Conservation (phyloP, 1,140 invertebrate genomes). For the Eubasilissa regina region DNA sequence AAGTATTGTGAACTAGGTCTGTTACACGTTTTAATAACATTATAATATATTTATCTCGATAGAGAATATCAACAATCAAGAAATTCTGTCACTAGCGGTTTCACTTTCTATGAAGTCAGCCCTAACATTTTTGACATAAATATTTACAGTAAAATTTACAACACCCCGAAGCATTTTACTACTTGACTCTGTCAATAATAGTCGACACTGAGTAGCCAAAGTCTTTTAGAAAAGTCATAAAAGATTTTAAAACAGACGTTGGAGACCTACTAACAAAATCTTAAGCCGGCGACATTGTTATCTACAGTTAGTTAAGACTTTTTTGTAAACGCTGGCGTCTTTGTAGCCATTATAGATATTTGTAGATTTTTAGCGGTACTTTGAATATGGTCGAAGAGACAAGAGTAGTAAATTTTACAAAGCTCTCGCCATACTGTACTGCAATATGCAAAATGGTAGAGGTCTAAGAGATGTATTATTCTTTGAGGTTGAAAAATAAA, state of each 20-base stretch:
- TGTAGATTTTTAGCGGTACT: conserved; percentile 10
- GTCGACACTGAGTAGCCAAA: not conserved
- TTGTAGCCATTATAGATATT: not conserved
- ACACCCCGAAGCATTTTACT: conserved; percentile 7
- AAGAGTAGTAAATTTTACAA: conserved; percentile 9
- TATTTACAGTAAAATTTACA: conserved; percentile 30
- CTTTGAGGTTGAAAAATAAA: too few species aligned
- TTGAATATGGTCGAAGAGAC: not conserved
- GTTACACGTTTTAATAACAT: too few species aligned
- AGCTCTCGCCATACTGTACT: not conserved
- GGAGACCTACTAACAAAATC: not conserved
- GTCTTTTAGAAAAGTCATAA: not conserved
- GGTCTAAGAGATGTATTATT: too few species aligned
- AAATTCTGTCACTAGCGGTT: too few species aligned
- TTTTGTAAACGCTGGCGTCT: not conserved
- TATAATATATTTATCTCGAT: too few species aligned
- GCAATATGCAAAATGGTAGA: too few species aligned
- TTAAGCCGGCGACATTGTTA: not conserved
- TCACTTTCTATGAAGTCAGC: not conserved
- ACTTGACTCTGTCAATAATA: conserved; percentile 12
- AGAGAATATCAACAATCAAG: too few species aligned
- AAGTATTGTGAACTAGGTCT: too few species aligned
- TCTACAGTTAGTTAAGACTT: not conserved
- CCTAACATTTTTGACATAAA: conserved; percentile 2
- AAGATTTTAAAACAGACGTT: not conserved